phyloP scores from a whole-genome alignment of 2,113 vertebrate species.

The Setophaga kirtlandii region DNA sequence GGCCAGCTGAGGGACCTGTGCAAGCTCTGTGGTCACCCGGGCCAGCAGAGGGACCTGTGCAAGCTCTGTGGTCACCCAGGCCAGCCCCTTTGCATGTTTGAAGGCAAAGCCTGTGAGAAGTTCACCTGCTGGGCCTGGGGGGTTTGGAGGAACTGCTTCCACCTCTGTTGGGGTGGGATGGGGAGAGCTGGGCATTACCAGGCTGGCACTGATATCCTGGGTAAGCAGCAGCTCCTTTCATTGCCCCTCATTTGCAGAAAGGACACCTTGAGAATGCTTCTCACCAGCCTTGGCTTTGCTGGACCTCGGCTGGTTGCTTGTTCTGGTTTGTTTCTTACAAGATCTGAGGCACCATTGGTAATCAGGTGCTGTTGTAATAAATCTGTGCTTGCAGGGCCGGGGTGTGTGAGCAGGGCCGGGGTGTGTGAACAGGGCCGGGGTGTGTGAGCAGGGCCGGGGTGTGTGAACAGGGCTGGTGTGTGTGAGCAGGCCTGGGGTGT shows the following conservation, averaged over 20 bases:
- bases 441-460: too few species aligned
- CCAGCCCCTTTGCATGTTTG: not conserved
- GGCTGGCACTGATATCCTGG: not conserved
- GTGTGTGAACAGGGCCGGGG: not conserved
- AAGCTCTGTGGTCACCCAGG: not conserved
- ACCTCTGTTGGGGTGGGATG: not conserved
- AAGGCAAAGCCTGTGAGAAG: not conserved
- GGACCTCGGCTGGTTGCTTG: not conserved
- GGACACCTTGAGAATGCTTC: accelerated
- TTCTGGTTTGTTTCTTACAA: not conserved
- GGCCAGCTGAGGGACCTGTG: not conserved
- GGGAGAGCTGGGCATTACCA: not conserved
- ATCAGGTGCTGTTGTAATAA: accelerated
- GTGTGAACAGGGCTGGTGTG: too few species aligned
- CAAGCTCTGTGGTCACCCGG: too few species aligned
- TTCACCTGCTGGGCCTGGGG: not conserved
- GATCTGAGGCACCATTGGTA: not conserved
- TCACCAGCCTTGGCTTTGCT: not conserved
- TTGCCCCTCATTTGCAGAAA: not conserved
- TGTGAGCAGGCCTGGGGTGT: too few species aligned
- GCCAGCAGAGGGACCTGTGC: not conserved
- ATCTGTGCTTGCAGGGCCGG: not conserved
- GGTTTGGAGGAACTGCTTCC: not conserved
- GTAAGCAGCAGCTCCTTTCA: not conserved
- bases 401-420: not conserved